These are phyloP conservation scores for Neofelis nebulosa DNA, from an alignment of 2,113 vertebrate genomes.

Conservation along the genomic window DNA sequence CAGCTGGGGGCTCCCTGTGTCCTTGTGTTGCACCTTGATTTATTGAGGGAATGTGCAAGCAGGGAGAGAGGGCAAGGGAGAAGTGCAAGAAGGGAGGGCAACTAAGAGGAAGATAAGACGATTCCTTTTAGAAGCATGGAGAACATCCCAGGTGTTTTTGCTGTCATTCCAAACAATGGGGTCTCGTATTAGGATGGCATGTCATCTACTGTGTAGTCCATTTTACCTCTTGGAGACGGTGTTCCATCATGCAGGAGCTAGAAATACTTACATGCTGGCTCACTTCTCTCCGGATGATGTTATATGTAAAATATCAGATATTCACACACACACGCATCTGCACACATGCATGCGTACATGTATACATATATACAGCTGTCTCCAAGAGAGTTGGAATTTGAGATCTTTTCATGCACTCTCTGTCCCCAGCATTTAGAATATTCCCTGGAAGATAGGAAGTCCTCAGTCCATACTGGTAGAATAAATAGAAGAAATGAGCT, in stretches of 20 bases:
- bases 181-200: accelerated
- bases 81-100: neutral
- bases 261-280: neutral
- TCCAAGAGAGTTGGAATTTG: neutral
- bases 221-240: neutral
- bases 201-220: accelerated
- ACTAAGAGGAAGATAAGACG: neutral
- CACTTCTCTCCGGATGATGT: neutral
- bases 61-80: neutral
- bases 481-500: neutral
- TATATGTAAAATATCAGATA: neutral
- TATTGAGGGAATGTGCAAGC: neutral
- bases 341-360: too few relatives aligned
- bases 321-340: neutral
- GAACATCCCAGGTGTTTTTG: neutral
- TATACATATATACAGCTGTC: neutral
- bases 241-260: neutral
- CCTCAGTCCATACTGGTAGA: neutral
- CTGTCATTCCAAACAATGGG: neutral
- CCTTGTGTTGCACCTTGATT: neutral
- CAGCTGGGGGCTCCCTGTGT: neutral
- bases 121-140: neutral
- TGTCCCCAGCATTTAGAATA: neutral
- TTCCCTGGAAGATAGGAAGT: neutral
- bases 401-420: neutral